A percentile compares a stretch with the other conserved stretches of the same genome.
These are phyloP conservation scores for Frankliniella fusca DNA, from an alignment of 2,888 invertebrate genomes.

Conservation along the genomic window DNA sequence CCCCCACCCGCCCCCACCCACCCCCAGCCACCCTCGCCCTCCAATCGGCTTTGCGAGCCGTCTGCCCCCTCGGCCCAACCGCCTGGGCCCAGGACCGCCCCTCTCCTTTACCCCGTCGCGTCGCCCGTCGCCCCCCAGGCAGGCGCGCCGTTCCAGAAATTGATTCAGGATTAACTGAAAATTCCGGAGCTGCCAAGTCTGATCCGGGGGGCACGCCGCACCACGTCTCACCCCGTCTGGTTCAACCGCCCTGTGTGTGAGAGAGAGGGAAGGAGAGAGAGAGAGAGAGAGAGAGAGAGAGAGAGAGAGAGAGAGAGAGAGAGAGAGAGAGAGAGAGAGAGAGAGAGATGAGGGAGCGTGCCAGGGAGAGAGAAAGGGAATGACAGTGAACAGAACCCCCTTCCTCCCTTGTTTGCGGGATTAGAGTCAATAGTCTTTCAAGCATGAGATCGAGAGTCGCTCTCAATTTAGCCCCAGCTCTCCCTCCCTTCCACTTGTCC, in stretches of 20 bases:
- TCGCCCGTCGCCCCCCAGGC: too few relatives aligned
- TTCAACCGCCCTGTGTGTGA: background rate
- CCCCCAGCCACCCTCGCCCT: too few relatives aligned
- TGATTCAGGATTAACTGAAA: slow-evolving; percentile 10
- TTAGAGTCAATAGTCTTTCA: background rate
- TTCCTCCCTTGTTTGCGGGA: background rate
- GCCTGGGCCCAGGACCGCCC: too few relatives aligned
- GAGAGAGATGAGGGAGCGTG: background rate
- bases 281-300: background rate
- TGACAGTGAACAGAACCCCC: background rate
- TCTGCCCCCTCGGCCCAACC: too few relatives aligned
- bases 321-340: background rate
- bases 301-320: background rate
- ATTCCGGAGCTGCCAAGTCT: background rate
- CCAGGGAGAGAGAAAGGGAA: background rate
- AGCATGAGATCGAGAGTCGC: background rate
- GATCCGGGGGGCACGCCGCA: background rate
- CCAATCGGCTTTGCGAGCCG: too few relatives aligned
- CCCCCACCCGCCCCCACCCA: too few relatives aligned
- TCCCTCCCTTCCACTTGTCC: too few relatives aligned
- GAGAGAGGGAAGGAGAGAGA: background rate
- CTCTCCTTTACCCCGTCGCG: too few relatives aligned
- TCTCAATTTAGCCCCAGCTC: background rate
- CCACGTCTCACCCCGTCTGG: background rate
- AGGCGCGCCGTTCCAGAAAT: background rate